Percentiles rank a stretch among this genome's conserved stretches.
Conservation (phyloP, 2,797 vertebrate genomes). For the Chanos chanos region DNA sequence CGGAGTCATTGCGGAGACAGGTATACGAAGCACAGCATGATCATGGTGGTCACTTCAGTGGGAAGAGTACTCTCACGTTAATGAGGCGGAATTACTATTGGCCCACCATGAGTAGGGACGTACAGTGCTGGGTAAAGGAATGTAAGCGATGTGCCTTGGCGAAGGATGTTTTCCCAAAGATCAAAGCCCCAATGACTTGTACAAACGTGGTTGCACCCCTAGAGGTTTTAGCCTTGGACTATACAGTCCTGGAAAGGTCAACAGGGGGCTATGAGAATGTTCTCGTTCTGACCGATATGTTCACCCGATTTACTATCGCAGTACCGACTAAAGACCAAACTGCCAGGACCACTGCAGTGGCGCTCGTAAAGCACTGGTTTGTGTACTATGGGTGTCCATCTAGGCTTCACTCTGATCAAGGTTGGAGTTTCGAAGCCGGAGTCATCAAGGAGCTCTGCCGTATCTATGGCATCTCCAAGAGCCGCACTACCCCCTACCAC, state of each 20-base stretch:
- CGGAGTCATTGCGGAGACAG: not conserved
- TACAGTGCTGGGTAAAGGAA: not conserved
- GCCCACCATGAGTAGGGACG: not conserved
- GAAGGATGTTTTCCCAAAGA: not conserved
- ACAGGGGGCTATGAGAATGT: conserved; percentile 8
- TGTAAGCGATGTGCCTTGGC: not conserved
- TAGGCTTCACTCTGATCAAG: conserved; percentile 20
- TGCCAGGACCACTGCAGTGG: not conserved
- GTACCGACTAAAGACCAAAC: conserved; percentile 5
- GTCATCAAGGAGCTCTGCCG: conserved; percentile 34
- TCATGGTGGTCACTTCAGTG: not conserved
- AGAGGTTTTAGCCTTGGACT: not conserved
- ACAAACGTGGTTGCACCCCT: not conserved
- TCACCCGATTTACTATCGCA: not conserved
- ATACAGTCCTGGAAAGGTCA: not conserved
- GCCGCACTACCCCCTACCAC: conserved; percentile 26
- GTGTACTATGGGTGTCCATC: conserved; percentile 26
- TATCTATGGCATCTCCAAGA: conserved; percentile 14
- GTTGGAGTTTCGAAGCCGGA: conserved; percentile 14
- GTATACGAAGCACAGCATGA: not conserved
- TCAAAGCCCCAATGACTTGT: not conserved
- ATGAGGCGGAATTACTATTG: not conserved
- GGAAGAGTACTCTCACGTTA: not conserved
- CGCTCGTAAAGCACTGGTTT: conserved; percentile 22
- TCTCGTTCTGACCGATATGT: not conserved